phyloP scores from a whole-genome alignment of 2,888 invertebrate genomes.

The Gastracanthus pulcherrimus region DNA sequence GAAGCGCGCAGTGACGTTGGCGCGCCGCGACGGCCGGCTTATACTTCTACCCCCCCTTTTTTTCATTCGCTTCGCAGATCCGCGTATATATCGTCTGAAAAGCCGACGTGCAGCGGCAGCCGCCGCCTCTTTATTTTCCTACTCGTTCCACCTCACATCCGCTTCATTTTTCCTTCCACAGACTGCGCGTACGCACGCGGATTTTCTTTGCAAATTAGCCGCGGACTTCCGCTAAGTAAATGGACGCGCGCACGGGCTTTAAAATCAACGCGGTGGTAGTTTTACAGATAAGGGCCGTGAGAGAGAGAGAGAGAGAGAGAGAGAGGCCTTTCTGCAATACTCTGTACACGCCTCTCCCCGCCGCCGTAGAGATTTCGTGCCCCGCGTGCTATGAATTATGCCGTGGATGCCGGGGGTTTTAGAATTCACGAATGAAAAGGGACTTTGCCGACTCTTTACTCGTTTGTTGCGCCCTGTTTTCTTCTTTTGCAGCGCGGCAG shows the following conservation, averaged over 20 bases:
- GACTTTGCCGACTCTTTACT: not conserved
- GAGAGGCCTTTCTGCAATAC: too few species aligned
- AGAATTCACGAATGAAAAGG: too few species aligned
- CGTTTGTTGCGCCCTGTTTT: not conserved
- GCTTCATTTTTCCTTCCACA: not conserved
- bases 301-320: too few species aligned
- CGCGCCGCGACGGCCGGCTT: slow-evolving; percentile 5
- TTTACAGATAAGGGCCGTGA: slow-evolving; percentile 4
- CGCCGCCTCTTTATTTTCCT: slow-evolving; percentile 19
- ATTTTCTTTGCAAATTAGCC: slow-evolving; percentile 37
- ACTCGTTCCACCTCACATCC: not conserved
- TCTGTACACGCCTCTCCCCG: too few species aligned
- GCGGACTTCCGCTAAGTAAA: slow-evolving; percentile 7
- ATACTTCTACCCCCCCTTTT: not conserved
- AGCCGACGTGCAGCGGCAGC: not conserved
- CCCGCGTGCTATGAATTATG: slow-evolving; percentile 14
- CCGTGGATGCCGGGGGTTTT: too few species aligned
- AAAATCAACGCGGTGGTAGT: not conserved
- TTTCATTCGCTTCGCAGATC: not conserved
- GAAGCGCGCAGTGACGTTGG: slow-evolving; percentile 32
- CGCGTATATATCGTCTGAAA: slow-evolving; percentile 11
- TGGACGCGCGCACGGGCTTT: slow-evolving; percentile 10
- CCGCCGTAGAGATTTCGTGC: too few species aligned
- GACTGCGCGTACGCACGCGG: not conserved
- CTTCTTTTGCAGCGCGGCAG: not conserved